Evolutionary conservation across 2,888 invertebrate species (phyloP), one percentile per base, ranked within the genome.

Genomic region (Lomographa bimaculata): DNA sequence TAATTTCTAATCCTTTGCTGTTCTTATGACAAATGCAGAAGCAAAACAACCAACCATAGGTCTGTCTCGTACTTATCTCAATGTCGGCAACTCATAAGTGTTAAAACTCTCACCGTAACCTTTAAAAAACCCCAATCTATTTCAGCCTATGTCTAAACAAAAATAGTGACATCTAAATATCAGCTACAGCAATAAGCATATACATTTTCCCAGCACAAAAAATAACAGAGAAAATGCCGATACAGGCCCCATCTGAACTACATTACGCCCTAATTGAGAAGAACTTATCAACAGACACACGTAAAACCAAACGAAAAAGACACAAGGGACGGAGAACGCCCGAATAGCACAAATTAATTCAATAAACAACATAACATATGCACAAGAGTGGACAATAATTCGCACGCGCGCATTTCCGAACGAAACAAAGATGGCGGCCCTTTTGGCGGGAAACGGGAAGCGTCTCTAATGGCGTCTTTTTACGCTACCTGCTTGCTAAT

Each of bases 401-500:
- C 70, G 85, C 86, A 87, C 81, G 78, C 82, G 84, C 70, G 79
- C 73, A 65, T 74, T 71, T 78, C 79, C 72, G 71, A 78, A 78
- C 74, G 72, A 62, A 59, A 68, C 76, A 56, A 38, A 58, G 51
- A 58, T 58, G 57, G 57, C 53, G 43, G 43, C 69, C 84, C 70
- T 79, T 86, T 84, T 76, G 82, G 82, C 79, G 79, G 79, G 73
- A 78, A 79, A 25, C 71, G 71, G 71, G 74, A 77, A 75, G 66
- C 74, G 74, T 71, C 75, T 74, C 60, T 80, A 86, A 85, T 84
- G 85, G 79, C 79, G 70, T 77, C 81, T 85, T 85, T 86, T 86
- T 85, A 84, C 86, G 84, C 78, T 85, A 87, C 86, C 85, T 86
- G 86, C 80, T 73, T 86, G 82, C 83, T 86, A 86, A 87, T 87